Percentiles rank a stretch among this genome's conserved stretches.
Conservation (phyloP, 1,140 invertebrate genomes). For the Coelopa frigida region DNA sequence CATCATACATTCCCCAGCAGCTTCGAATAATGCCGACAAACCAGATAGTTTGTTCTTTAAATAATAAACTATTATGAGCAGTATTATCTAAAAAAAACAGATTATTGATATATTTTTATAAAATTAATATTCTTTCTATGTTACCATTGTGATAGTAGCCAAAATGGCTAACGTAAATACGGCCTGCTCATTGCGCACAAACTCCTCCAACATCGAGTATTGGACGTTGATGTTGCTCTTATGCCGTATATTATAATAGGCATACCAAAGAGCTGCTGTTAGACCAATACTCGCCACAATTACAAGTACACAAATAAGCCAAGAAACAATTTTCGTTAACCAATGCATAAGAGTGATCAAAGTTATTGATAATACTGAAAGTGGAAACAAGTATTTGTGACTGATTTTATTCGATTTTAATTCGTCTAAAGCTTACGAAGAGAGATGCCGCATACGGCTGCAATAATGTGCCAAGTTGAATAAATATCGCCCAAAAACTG, state of each 20-base stretch:
- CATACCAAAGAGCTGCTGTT: conserved; percentile 80
- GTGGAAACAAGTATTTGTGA: conserved; percentile 9
- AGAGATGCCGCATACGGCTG: conserved; percentile 71
- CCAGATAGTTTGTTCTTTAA: conserved; percentile 74
- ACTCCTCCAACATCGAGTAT: conserved; percentile 59
- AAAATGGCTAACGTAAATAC: conserved; percentile 76
- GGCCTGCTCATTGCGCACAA: conserved; percentile 76
- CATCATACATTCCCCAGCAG: conserved; percentile 77
- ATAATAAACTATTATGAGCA: conserved; percentile 70
- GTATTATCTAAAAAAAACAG: conserved; percentile 65
- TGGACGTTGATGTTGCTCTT: conserved; percentile 37
- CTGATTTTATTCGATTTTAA: background rate
- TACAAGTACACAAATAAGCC: conserved; percentile 76
- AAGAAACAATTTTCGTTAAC: conserved; percentile 73
- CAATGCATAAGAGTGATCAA: conserved; percentile 80
- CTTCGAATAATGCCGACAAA: conserved; percentile 74
- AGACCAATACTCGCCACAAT: conserved; percentile 66
- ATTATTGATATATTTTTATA: conserved; percentile 4
- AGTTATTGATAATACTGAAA: conserved; percentile 68
- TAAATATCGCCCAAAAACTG: conserved; percentile 83
- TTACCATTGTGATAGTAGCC: conserved; percentile 65
- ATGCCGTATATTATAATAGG: conserved; percentile 69
- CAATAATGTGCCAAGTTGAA: conserved; percentile 75
- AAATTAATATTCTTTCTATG: background rate
- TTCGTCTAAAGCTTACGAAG: conserved; percentile 56